phyloP scores from a whole-genome alignment of 2,888 invertebrate species.

The Pristionchus arcanus region DNA sequence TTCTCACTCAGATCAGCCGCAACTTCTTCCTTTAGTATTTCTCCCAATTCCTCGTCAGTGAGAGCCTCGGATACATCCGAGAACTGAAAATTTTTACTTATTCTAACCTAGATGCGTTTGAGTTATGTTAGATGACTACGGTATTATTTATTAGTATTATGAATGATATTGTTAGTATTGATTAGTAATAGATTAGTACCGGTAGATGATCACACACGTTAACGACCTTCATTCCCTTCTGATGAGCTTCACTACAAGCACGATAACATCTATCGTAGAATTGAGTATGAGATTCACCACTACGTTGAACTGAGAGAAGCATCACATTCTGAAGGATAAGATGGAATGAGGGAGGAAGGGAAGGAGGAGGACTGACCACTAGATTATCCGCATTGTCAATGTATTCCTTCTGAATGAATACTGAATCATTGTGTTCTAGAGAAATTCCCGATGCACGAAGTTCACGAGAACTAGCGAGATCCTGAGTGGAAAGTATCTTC shows the following conservation, averaged over 20 bases:
- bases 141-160: slow-evolving; percentile 31
- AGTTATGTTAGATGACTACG: not conserved
- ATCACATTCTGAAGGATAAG: slow-evolving; percentile 16
- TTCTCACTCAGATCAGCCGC: slow-evolving; percentile 41
- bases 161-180: slow-evolving; percentile 11
- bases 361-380: not conserved
- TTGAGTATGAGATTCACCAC: not conserved
- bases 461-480: slow-evolving; percentile 46
- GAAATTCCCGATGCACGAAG: slow-evolving; percentile 29
- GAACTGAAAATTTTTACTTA: slow-evolving; percentile 15
- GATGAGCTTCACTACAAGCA: not conserved
- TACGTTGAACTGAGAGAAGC: slow-evolving; percentile 42
- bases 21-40: slow-evolving; percentile 33
- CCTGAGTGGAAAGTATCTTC: not conserved
- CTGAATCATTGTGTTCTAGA: slow-evolving; percentile 43
- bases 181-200: slow-evolving; percentile 37
- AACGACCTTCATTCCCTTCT: slow-evolving; percentile 42
- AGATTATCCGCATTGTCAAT: slow-evolving; percentile 26
- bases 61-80: slow-evolving; percentile 2
- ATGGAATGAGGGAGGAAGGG: not conserved
- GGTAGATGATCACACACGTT: slow-evolving; percentile 39
- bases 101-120: not conserved
- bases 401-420: slow-evolving; percentile 48
- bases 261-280: slow-evolving; percentile 34
- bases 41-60: slow-evolving; percentile 52